Evolutionary conservation across 2,113 vertebrate species (phyloP).

Genomic region (Brienomyrus longianalis): DNA sequence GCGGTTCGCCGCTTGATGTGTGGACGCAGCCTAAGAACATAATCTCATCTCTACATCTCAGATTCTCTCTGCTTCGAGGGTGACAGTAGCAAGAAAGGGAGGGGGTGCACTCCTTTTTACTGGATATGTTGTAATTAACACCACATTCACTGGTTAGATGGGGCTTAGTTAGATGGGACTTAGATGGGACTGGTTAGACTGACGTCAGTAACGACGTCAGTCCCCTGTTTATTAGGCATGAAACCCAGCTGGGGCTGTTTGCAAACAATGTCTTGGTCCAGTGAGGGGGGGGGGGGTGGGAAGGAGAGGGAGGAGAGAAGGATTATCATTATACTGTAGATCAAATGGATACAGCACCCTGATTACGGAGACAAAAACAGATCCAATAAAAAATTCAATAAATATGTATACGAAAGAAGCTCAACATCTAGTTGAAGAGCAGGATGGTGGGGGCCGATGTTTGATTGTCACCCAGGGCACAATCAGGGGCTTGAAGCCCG

Average conservation of each 20-base stretch:
- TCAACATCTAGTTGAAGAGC: neutral
- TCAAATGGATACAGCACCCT: neutral
- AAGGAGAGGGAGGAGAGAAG: too few species aligned
- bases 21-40: neutral
- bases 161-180: too few species aligned
- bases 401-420: neutral
- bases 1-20: too few species aligned
- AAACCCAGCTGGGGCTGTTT: neutral
- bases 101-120: neutral
- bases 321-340: neutral
- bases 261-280: neutral
- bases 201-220: too few species aligned
- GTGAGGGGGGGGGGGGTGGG: neutral
- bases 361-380: neutral
- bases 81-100: neutral
- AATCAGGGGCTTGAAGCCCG: neutral
- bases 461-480: neutral
- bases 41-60: neutral
- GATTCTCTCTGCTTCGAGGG: neutral
- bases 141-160: neutral
- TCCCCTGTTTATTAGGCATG: neutral
- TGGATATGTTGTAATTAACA: neutral
- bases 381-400: neutral
- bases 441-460: neutral
- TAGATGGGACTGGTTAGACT: too few species aligned